Base-by-base conservation (phyloP, 2,797 vertebrate genomes). In the Aldrovandia affinis region DNA sequence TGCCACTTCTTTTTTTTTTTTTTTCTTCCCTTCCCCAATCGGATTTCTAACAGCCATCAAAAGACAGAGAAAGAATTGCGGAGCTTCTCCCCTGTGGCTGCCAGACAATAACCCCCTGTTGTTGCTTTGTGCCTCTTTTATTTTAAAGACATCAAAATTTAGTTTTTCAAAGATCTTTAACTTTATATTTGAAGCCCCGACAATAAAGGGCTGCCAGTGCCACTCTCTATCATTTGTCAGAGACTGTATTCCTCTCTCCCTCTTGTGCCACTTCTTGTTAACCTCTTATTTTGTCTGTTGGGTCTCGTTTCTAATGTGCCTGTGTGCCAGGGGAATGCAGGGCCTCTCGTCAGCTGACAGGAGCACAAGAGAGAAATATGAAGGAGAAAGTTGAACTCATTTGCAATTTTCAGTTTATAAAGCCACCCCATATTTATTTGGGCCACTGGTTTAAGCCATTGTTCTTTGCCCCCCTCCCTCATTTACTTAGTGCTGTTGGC, bases 91-190 rank as follows among this genome's bases (percentile, higher is more conserved):
- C 97, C 97, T 95, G 97, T 96, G 97, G 97, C 97, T 97, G 92
- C 88, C 96, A 97, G 96, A 97, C 98, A 97, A 98, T 98, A 98
- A 96, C 97, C 98, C 97, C 98, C 97, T 97, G 97, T 97, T 98
- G 98, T 97, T 98, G 96, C 98, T 98, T 99, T 99, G 97, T 99
- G 97, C 96, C 96, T 95, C 96, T 97, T 97, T 97, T 97, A 98
- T 98, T 99, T 99, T 98, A 98, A 97, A 99, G 97, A 97, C 97
- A 96, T 99, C 97, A 97, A 96, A 97, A 97, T 97, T 96, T 97
- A 95, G 95, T 96, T 96, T 96, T 95, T 95, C 93, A 97, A 98
- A 97, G 97, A 98, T 99, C 96, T 98, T 98, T 97, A 99, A 98
- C 97, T 98, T 98, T 96, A 96, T 96, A 97, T 98, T 97, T 97